Evolutionary conservation across 2,113 vertebrate species (phyloP), one percentile per base, ranked within the genome.

Genomic region (Danionella cerebrum): DNA sequence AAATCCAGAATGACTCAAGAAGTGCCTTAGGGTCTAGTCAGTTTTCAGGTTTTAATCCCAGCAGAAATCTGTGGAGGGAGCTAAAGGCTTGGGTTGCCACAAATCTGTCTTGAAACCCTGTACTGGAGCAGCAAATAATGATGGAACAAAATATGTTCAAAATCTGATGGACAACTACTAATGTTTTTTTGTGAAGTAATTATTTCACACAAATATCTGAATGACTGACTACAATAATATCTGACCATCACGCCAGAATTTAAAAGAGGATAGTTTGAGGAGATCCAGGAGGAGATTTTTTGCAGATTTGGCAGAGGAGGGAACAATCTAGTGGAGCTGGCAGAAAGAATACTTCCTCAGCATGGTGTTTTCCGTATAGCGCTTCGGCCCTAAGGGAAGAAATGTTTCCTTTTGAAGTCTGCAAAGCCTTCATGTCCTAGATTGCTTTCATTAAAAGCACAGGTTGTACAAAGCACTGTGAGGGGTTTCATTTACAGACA

Each of bases 401-500:
- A 14, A 33, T 57, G 29, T 18, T 67, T 45, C 19, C 27, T 47
- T 57, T 67, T 67, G 27, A 67, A 67, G 65, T 57, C 53, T 47
- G 31, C 25, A 47, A 67, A 67, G 65, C 25, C 38, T 44, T 67
- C 51, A 45, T 67, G 65, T 67, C 52, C 52, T 36, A 67, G 52
- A 67, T 67, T 67, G 45, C 38, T 54, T 67, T 45, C 42, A 45
- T 60, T 60, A 45, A 45, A 45, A 60, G 58, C 25, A 60, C 27
- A 66, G 64, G 51, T 47, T 35, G 41, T 29, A 67, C 65, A 67
- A 47, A 67, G 29, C 33, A 57, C 41, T 25, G 41, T 22, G 21
- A 67, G 39, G 52, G 41, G 18, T 27, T 57, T 35, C 6, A 55
- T 67, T 67, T 45, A 36, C 29, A 18, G 21, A 11, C 33, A 22